Evolutionary conservation across 2,113 vertebrate genomes (phyloP).

Genomic region (Periophthalmus modestus): DNA sequence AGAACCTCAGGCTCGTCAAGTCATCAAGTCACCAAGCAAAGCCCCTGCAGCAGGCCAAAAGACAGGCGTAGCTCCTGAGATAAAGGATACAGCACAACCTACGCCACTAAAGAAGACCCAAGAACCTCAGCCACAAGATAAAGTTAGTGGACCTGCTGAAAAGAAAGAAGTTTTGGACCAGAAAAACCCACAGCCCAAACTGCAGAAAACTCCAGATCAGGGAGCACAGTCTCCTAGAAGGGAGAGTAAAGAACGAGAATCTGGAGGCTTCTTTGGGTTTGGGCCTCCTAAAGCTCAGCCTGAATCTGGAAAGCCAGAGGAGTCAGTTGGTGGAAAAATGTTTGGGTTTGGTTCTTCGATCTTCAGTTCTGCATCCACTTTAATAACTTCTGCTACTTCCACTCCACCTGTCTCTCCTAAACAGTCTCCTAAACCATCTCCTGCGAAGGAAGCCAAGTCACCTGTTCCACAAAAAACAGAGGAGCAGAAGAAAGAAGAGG

Average conservation of each 20-base stretch:
- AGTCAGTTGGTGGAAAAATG: conserved; percentile 85
- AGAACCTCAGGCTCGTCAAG: conserved; percentile 65
- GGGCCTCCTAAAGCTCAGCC: conserved; percentile 79
- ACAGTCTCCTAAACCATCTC: conserved; percentile 57
- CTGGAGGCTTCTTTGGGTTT: conserved; percentile 84
- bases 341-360: conserved; percentile 76
- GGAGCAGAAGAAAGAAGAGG: conserved; percentile 42
- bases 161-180: conserved; percentile 36
- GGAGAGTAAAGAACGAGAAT: conserved; percentile 71
- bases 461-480: conserved; percentile 38
- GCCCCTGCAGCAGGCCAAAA: conserved; percentile 29
- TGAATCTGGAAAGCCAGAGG: conserved; percentile 79
- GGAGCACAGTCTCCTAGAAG: conserved; percentile 52
- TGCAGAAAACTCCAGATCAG: conserved; percentile 55
- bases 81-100: conserved; percentile 12
- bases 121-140: conserved; percentile 55
- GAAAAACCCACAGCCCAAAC: conserved; percentile 61
- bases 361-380: conserved; percentile 74
- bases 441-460: conserved; percentile 48
- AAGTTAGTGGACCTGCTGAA: conserved; percentile 32
- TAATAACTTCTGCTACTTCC: conserved; percentile 68
- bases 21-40: conserved; percentile 66
- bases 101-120: conserved; percentile 53
- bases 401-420: conserved; percentile 70
- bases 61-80: conserved; percentile 28